Base-by-base conservation (phyloP, 1,140 invertebrate genomes). In the Magallana gigas region DNA sequence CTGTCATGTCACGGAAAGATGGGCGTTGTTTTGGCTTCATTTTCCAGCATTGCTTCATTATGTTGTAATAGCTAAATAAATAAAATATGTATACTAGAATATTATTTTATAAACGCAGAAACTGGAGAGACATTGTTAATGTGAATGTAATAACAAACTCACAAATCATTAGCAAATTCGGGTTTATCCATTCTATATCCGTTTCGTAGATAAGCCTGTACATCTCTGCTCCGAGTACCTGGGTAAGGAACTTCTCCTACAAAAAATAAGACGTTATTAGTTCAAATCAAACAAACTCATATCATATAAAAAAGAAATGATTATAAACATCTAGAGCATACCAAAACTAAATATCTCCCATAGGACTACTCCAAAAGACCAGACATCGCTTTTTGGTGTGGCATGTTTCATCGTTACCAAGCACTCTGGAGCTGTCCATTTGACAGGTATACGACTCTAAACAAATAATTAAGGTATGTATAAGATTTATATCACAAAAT, bases 181-280 rank as follows among this genome's bases (percentile, higher is more conserved):
- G 92, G 91, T 80, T 88, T 89, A 3, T 85, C 59, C 89, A 93
- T 92, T 48, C 91, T 82, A 68, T 91, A 89, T 11, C 91, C 91
- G 29, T 29, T 36, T 62, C 88, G 89, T 3, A 92, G 58, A 16
- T 84, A 87, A 1, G 96, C 96, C 93, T 96, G 97, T 1, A 98
- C 95, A 92, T 97, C 96, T 90, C 97, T 96, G 1, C 97, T 96
- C 18, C 96, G 96, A 4, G 97, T 96, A 36, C 97, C 97, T 0
- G 97, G 97, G 95, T 98, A 98, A 0, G 97, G 97, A 88, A 96
- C 96, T 1, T 96, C 92, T 14, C 95, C 96, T 71, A 57, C 36
- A 48, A 48, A 5, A 48, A 48, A 48, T 4, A 5, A 48, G 36
- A 48, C 5, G 36, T 48, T 48, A 48, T 48, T 5, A 5, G 0